Evolutionary conservation across 2,888 invertebrate species (phyloP).

Genomic region (Trachelus iudaicus): DNA sequence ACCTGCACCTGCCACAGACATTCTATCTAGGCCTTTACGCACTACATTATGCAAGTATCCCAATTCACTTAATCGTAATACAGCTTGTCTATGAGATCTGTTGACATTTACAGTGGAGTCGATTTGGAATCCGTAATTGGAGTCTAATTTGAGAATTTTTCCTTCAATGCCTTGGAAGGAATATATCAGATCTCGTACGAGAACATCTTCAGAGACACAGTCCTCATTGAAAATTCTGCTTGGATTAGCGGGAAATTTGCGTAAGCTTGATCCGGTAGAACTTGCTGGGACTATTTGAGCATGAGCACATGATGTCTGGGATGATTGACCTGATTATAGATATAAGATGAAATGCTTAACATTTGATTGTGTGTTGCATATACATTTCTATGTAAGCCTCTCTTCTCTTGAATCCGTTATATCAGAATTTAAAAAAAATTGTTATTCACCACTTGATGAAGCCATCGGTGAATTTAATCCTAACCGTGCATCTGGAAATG

Average conservation of each 20-base stretch:
- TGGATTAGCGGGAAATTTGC: slow-evolving; percentile 34
- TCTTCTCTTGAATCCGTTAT: background rate
- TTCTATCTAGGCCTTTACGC: slow-evolving; percentile 80
- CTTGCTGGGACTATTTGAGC: slow-evolving; percentile 50
- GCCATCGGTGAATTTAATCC: slow-evolving; percentile 48
- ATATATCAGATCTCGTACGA: slow-evolving; percentile 84
- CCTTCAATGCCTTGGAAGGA: slow-evolving; percentile 91
- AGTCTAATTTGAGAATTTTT: slow-evolving; percentile 76
- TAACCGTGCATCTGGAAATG: slow-evolving; percentile 52
- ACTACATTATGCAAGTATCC: slow-evolving; percentile 88
- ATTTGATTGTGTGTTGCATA: background rate
- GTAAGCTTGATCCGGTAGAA: slow-evolving; percentile 37
- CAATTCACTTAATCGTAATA: slow-evolving; percentile 84
- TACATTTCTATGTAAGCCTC: background rate
- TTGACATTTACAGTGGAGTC: slow-evolving; percentile 69
- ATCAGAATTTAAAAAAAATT: background rate
- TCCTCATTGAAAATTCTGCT: slow-evolving; percentile 55
- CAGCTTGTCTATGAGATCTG: slow-evolving; percentile 71
- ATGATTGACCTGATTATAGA: slow-evolving; percentile 40
- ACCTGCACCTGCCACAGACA: slow-evolving; percentile 74
- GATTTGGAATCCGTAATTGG: slow-evolving; percentile 73
- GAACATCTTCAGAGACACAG: slow-evolving; percentile 66
- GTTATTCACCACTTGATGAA: slow-evolving; percentile 53
- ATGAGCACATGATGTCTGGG: slow-evolving; percentile 44
- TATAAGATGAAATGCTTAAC: slow-evolving; percentile 6